Evolutionary conservation across 2,888 invertebrate species (phyloP).

Genomic region (Sarcophaga variegata): DNA sequence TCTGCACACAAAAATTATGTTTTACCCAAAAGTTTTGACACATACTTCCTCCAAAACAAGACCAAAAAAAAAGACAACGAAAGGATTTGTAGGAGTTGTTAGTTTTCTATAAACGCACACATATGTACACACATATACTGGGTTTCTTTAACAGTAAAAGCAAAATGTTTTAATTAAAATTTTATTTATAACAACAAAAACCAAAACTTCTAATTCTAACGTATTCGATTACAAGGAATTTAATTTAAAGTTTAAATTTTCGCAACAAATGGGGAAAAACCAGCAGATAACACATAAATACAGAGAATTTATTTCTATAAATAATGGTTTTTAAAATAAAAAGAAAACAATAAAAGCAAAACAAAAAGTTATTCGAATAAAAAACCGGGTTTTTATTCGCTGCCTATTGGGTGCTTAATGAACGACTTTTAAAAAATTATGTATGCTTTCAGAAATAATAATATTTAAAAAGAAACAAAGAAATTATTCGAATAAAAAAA

Average conservation of each 20-base stretch:
- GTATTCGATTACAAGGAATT: constrained; percentile 25
- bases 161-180: constrained; percentile 57
- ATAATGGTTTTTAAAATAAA: not conserved
- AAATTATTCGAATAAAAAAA: too few species aligned
- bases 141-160: constrained; percentile 1
- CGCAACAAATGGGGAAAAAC: not conserved
- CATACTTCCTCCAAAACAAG: constrained; percentile 29
- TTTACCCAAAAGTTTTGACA: constrained; percentile 64
- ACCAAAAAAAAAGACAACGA: not conserved
- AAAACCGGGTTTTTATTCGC: not conserved
- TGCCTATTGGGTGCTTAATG: too few species aligned
- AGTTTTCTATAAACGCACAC: constrained; percentile 8
- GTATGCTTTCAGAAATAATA: too few species aligned
- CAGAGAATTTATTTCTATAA: not conserved
- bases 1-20: constrained; percentile 58
- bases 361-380: not conserved
- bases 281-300: not conserved
- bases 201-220: not conserved
- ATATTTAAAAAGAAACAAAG: too few species aligned
- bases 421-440: too few species aligned
- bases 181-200: constrained; percentile 33
- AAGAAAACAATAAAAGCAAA: not conserved
- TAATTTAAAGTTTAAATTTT: constrained; percentile 3
- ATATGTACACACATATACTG: too few species aligned
- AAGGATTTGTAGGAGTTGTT: constrained; percentile 6